These are phyloP conservation scores for Ctenodactylus gundi DNA, from an alignment of 2,113 vertebrate genomes.

Conservation along the genomic window DNA sequence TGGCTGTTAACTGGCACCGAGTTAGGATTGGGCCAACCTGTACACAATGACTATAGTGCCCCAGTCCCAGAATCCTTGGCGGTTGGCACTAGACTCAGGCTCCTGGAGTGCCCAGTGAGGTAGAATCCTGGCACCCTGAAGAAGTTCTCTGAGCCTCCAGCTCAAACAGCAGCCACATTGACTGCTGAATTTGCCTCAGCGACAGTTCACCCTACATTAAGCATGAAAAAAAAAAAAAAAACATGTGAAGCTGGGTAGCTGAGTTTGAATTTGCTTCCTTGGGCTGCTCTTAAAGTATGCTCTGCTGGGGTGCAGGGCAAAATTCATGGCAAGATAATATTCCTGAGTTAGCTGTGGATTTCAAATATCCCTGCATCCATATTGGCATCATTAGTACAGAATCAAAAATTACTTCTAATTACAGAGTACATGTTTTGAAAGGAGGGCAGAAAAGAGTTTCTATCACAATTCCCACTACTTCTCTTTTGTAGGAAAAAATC, in stretches of 20 bases:
- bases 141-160: neutral
- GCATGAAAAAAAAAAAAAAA: neutral
- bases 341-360: slow-evolving; percentile 39
- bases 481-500: slow-evolving; percentile 61
- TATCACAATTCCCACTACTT: slow-evolving; percentile 30
- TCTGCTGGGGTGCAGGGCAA: neutral
- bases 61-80: neutral
- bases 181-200: neutral
- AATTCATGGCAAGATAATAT: neutral
- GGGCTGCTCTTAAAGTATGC: neutral
- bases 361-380: slow-evolving; percentile 9
- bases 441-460: neutral
- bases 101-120: fast-evolving
- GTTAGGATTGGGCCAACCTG: neutral
- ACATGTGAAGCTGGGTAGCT: too few relatives aligned
- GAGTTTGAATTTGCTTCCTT: neutral
- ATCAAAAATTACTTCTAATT: slow-evolving; percentile 61
- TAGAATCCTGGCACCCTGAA: neutral
- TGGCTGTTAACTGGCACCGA: neutral
- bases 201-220: neutral
- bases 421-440: slow-evolving; percentile 31
- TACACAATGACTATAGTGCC: neutral
- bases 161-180: neutral
- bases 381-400: slow-evolving; percentile 41
- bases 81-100: neutral